Percentiles rank a stretch among this genome's conserved stretches.
These are phyloP conservation scores for Timandra comae DNA, from an alignment of 2,888 invertebrate genomes.

Conservation along the genomic window DNA sequence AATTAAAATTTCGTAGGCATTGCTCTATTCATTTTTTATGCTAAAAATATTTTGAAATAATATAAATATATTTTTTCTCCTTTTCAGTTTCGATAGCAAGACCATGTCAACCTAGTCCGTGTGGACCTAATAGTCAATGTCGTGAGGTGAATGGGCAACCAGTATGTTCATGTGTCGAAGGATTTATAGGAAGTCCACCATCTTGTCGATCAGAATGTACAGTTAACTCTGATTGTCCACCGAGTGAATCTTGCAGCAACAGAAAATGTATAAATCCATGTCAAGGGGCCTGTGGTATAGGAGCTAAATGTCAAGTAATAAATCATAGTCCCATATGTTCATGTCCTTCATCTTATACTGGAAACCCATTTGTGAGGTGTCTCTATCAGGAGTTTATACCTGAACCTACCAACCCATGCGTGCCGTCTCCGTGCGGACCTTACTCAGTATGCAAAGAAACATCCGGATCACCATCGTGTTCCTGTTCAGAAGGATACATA, in stretches of 20 bases:
- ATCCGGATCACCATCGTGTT: conserved; percentile 83
- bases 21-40: too few relatives aligned
- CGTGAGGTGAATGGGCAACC: conserved; percentile 83
- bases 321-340: conserved; percentile 89
- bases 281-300: conserved; percentile 86
- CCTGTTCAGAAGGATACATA: conserved; percentile 80
- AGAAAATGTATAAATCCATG: conserved; percentile 90
- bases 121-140: conserved; percentile 88
- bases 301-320: conserved; percentile 84
- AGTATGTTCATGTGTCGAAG: conserved; percentile 82
- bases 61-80: too few relatives aligned
- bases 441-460: conserved; percentile 83
- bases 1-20: too few relatives aligned
- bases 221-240: conserved; percentile 84
- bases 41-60: too few relatives aligned
- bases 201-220: conserved; percentile 87
- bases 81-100: conserved; percentile 49
- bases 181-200: conserved; percentile 85
- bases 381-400: conserved; percentile 64
- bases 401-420: conserved; percentile 79
- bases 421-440: conserved; percentile 88
- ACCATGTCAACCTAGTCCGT: conserved; percentile 78
- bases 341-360: conserved; percentile 80
- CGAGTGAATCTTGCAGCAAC: conserved; percentile 85
- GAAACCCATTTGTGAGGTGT: conserved; percentile 87